Conservation (phyloP, 2,797 vertebrate genomes). For the Bradypodion ventrale region DNA sequence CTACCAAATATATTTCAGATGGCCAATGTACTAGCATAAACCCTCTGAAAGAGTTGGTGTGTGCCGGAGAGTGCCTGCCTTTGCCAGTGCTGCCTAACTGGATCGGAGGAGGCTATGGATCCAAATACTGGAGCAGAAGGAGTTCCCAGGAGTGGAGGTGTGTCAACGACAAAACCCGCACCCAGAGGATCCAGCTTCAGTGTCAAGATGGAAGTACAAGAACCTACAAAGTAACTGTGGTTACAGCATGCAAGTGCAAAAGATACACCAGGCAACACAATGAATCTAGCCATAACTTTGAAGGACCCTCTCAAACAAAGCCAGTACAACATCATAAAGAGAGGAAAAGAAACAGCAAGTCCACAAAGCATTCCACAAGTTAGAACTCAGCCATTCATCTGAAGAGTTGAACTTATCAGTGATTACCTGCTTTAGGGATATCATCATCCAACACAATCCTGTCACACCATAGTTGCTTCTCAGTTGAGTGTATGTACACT, state of each 20-base stretch:
- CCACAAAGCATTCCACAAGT: conserved; percentile 81
- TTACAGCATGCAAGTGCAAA: conserved; percentile 95
- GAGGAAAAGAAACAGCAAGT: conserved; percentile 85
- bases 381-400: conserved; percentile 73
- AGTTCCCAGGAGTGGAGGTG: conserved; percentile 93
- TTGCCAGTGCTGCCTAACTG: conserved; percentile 94
- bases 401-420: conserved; percentile 61
- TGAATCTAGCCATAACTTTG: conserved; percentile 87
- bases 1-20: conserved; percentile 97
- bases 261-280: conserved; percentile 91
- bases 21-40: conserved; percentile 96
- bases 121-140: conserved; percentile 89
- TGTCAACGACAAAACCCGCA: conserved; percentile 90
- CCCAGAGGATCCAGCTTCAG: conserved; percentile 90
- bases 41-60: conserved; percentile 95
- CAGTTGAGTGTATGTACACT: conserved; percentile 59
- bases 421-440: conserved; percentile 69
- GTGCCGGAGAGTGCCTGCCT: conserved; percentile 93
- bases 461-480: conserved; percentile 74
- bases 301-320: conserved; percentile 79
- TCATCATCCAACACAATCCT: conserved; percentile 65
- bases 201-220: conserved; percentile 90
- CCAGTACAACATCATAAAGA: conserved; percentile 85
- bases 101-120: conserved; percentile 88
- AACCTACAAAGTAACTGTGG: conserved; percentile 93